phyloP scores from a whole-genome alignment of 2,888 invertebrate species.

The Limulus polyphemus region DNA sequence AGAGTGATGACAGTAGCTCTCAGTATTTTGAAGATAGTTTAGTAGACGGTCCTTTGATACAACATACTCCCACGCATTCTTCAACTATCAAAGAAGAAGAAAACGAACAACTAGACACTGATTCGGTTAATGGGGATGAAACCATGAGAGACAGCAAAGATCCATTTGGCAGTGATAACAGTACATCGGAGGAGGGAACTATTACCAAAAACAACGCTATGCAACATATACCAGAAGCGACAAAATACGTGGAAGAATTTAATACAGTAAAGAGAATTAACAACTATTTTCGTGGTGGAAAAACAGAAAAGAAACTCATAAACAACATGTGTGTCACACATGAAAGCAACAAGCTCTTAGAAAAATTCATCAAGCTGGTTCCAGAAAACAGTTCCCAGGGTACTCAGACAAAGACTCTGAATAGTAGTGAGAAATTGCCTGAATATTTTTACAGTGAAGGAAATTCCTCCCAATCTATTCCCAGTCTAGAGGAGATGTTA shows the following conservation, averaged over 20 bases:
- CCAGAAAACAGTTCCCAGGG: conserved; percentile 19
- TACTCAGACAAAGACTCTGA: conserved; percentile 25
- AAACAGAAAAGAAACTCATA: conserved; percentile 9
- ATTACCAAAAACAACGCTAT: conserved; percentile 16
- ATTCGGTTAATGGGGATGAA: conserved; percentile 23
- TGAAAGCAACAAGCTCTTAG: conserved; percentile 3
- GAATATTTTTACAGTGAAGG: conserved; percentile 3
- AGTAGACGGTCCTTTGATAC: conserved; percentile 19
- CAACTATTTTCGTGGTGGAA: conserved; percentile 19
- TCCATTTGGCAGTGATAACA: conserved; percentile 18
- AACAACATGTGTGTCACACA: conserved; percentile 7
- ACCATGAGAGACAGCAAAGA: conserved; percentile 21
- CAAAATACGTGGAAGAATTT: background rate
- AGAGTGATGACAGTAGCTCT: conserved; percentile 23
- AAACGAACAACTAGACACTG: conserved; percentile 19
- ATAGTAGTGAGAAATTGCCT: conserved; percentile 15
- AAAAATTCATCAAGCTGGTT: conserved; percentile 4
- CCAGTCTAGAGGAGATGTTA: conserved; percentile 14
- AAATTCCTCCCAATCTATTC: conserved; percentile 12
- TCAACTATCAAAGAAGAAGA: conserved; percentile 26
- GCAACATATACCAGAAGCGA: conserved; percentile 1
- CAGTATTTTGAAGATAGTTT: conserved; percentile 27
- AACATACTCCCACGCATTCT: conserved; percentile 17
- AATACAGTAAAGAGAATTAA: conserved; percentile 18
- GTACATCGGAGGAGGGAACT: conserved; percentile 13